Conservation (phyloP, 2,113 vertebrate genomes). For the Poecile atricapillus region DNA sequence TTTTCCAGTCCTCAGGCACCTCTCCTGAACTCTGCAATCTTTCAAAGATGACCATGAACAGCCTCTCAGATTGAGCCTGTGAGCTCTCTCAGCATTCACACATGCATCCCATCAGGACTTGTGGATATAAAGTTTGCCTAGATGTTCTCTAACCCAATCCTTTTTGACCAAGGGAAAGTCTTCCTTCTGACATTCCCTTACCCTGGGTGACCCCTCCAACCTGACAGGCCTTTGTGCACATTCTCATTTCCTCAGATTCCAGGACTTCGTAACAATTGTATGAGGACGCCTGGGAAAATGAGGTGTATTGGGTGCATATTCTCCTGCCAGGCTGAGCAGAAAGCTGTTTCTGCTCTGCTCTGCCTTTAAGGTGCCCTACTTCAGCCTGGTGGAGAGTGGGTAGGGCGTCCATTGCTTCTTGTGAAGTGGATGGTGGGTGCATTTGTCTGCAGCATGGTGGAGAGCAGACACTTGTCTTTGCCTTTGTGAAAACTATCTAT, state of each 20-base stretch:
- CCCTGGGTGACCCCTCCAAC: background rate
- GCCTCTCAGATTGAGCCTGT: background rate
- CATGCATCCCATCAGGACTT: background rate
- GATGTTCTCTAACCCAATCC: background rate
- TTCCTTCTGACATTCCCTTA: background rate
- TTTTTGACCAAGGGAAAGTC: background rate
- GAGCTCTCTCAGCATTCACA: background rate
- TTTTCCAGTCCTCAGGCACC: background rate
- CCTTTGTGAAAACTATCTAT: background rate
- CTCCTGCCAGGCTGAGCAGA: background rate
- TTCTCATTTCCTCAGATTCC: background rate
- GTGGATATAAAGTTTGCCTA: background rate
- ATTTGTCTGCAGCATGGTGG: background rate
- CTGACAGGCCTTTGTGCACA: background rate
- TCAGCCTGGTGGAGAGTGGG: background rate
- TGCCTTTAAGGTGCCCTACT: background rate
- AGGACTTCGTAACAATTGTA: background rate
- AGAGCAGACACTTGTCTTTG: background rate
- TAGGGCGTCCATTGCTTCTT: accelerated
- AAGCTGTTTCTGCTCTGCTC: background rate
- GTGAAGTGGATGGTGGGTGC: background rate
- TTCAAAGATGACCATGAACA: background rate
- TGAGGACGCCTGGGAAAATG: background rate
- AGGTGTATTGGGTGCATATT: background rate
- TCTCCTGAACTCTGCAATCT: background rate